Conservation (phyloP, 1,140 invertebrate species). For the Aphidius gifuensis region DNA sequence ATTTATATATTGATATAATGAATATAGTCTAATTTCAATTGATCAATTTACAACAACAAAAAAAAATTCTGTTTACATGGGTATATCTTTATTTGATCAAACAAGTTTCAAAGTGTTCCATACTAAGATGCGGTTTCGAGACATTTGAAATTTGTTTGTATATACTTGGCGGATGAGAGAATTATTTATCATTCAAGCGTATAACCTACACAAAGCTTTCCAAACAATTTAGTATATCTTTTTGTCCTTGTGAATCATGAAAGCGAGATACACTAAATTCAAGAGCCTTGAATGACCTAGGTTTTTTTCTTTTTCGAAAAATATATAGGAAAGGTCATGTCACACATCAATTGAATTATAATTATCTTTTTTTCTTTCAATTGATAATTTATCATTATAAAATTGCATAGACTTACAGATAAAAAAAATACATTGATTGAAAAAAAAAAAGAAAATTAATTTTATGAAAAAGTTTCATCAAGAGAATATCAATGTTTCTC, state of each 20-base stretch:
- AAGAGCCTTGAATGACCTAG: constrained; percentile 17
- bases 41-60: neutral
- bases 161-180: constrained; percentile 15
- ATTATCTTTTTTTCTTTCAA: too few relatives aligned
- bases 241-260: constrained; percentile 21
- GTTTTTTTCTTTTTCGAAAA: too few relatives aligned
- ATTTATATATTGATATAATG: neutral
- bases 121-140: neutral
- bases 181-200: constrained; percentile 18
- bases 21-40: neutral
- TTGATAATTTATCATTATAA: too few relatives aligned
- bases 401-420: too few relatives aligned
- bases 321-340: too few relatives aligned
- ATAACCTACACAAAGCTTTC: constrained; percentile 2
- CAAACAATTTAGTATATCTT: neutral
- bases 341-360: too few relatives aligned
- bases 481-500: constrained; percentile 2
- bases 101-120: neutral
- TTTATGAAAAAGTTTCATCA: neutral
- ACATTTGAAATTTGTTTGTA: neutral
- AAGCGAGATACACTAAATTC: constrained; percentile 13
- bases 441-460: neutral
- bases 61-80: neutral
- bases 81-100: neutral
- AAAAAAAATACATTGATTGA: too few relatives aligned